Conservation (phyloP, 2,797 vertebrate species). For the Pelochelys cantorii region DNA sequence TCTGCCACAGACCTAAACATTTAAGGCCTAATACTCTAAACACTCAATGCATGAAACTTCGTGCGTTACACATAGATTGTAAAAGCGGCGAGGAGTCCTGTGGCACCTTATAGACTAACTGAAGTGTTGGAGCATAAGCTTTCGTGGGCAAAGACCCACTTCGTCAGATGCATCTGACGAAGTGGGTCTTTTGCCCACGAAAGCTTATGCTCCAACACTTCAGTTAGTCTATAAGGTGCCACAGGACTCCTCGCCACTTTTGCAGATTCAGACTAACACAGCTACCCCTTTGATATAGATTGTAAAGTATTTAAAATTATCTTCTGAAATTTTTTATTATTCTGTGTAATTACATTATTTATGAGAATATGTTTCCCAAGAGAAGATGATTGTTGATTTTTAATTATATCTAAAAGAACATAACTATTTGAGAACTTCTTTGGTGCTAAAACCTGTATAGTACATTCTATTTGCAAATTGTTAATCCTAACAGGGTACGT, state of each 20-base stretch:
- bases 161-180: too few species aligned
- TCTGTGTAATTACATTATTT: neutral
- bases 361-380: neutral
- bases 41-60: neutral
- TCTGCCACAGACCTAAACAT: constrained; percentile 38
- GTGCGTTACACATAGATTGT: neutral
- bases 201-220: too few species aligned
- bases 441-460: neutral
- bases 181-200: too few species aligned
- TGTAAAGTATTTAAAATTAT: constrained; percentile 6
- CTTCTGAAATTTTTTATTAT: neutral
- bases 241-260: too few species aligned
- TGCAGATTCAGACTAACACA: too few species aligned
- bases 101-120: too few species aligned
- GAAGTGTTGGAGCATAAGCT: too few species aligned
- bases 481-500: neutral
- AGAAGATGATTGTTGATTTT: neutral
- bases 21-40: neutral
- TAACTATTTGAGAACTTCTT: neutral
- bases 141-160: too few species aligned
- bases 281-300: too few species aligned
- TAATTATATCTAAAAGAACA: neutral
- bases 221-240: too few species aligned
- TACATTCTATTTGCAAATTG: neutral
- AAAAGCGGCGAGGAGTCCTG: too few species aligned